These are phyloP conservation scores for Lampropteryx suffumata DNA, from an alignment of 2,888 invertebrate species.

Conservation along the genomic window DNA sequence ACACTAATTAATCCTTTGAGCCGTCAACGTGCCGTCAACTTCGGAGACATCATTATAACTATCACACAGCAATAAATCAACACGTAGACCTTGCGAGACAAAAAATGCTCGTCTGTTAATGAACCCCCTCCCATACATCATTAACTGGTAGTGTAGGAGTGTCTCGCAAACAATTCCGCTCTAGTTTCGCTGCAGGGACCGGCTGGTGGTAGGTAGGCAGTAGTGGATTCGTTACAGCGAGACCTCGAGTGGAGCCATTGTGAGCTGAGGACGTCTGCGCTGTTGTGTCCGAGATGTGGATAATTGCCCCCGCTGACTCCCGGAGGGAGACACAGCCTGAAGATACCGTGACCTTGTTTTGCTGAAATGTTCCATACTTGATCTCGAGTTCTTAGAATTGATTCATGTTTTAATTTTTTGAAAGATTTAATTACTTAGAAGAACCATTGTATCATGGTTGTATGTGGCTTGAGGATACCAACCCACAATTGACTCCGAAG, in stretches of 20 bases:
- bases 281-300: slow-evolving; percentile 79
- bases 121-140: slow-evolving; percentile 72
- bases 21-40: slow-evolving; percentile 24
- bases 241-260: slow-evolving; percentile 77
- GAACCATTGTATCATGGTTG: too few relatives aligned
- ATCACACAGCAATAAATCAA: slow-evolving; percentile 36
- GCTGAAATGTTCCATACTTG: slow-evolving; percentile 24
- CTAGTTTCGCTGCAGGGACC: slow-evolving; percentile 71
- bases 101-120: slow-evolving; percentile 63
- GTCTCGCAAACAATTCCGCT: slow-evolving; percentile 76
- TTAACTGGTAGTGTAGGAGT: slow-evolving; percentile 67
- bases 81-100: slow-evolving; percentile 52
- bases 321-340: slow-evolving; percentile 31
- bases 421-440: too few relatives aligned
- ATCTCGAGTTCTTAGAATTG: slow-evolving; percentile 19
- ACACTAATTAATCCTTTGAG: slow-evolving; percentile 34
- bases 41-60: slow-evolving; percentile 36
- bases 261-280: slow-evolving; percentile 76
- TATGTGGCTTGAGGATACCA: too few relatives aligned
- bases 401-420: too few relatives aligned
- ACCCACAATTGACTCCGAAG: too few relatives aligned
- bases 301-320: slow-evolving; percentile 71
- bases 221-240: slow-evolving; percentile 80
- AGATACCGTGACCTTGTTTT: slow-evolving; percentile 37
- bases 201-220: slow-evolving; percentile 65